Evolutionary conservation across 2,888 invertebrate genomes (phyloP).

Genomic region (Busseola fusca): DNA sequence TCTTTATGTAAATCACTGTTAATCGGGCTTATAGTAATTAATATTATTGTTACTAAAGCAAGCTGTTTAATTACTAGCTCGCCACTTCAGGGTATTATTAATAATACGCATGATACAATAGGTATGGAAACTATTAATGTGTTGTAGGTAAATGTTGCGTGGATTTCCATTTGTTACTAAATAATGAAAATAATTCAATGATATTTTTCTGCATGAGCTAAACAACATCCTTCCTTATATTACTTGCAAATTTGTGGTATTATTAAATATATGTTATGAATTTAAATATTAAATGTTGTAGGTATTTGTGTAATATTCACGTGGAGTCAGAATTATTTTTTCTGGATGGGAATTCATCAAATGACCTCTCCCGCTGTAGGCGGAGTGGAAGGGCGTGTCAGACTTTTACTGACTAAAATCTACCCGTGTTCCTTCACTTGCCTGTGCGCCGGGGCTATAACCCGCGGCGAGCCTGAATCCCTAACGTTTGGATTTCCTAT

Average conservation of each 20-base stretch:
- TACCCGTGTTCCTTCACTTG: too few species aligned
- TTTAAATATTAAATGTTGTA: conserved; percentile 20
- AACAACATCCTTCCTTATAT: conserved; percentile 47
- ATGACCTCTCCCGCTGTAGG: too few species aligned
- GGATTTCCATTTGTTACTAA: conserved; percentile 27
- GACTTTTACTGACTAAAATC: too few species aligned
- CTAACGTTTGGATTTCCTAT: conserved; percentile 26
- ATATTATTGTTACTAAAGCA: conserved; percentile 23
- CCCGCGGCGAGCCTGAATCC: too few species aligned
- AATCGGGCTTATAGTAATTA: conserved; percentile 20
- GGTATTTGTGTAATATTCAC: conserved; percentile 6
- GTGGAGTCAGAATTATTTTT: too few species aligned
- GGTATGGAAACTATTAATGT: conserved; percentile 17
- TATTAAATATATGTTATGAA: conserved; percentile 13
- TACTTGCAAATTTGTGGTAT: conserved; percentile 8
- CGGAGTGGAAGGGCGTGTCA: too few species aligned
- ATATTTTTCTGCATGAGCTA: conserved; percentile 24
- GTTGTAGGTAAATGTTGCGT: conserved; percentile 14
- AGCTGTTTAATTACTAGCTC: conserved; percentile 28
- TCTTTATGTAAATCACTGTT: conserved; percentile 34
- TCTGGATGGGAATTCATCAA: too few species aligned
- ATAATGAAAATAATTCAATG: conserved; percentile 22
- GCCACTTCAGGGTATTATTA: conserved; percentile 6
- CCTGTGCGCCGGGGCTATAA: too few species aligned
- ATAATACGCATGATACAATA: conserved; percentile 7